Evolutionary conservation across 2,888 invertebrate genomes (phyloP).

Genomic region (Embidobia sp.): DNA sequence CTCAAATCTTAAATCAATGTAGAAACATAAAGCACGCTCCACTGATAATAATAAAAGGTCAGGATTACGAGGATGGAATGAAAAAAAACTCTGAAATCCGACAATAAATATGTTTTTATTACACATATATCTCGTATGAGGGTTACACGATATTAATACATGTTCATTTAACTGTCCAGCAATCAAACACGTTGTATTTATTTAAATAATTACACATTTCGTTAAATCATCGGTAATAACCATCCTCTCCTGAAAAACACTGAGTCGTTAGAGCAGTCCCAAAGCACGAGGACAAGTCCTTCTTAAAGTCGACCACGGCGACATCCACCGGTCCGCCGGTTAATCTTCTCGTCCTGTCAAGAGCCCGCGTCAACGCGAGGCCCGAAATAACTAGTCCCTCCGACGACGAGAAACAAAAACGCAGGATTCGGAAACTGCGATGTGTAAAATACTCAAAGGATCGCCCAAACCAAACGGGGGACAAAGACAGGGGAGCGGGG

Average conservation of each 20-base stretch:
- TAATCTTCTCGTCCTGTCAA: too few relatives aligned
- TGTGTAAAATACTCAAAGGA: conserved; percentile 14
- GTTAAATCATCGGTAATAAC: conserved; percentile 73
- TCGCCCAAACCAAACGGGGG: conserved; percentile 29
- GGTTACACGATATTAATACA: conserved; percentile 82
- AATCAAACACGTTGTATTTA: conserved; percentile 81
- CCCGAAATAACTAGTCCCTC: too few relatives aligned
- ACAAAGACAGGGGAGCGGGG: not conserved
- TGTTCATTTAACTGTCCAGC: conserved; percentile 82
- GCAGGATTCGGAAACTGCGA: conserved; percentile 5
- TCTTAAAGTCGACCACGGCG: not conserved
- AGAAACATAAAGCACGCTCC: too few relatives aligned
- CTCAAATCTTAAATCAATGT: too few relatives aligned
- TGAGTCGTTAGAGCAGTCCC: conserved; percentile 70
- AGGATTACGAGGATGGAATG: too few relatives aligned
- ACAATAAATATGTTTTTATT: conserved; percentile 82
- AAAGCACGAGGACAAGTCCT: conserved; percentile 66
- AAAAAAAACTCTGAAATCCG: conserved; percentile 63
- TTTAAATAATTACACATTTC: conserved; percentile 74
- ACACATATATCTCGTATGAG: conserved; percentile 81
- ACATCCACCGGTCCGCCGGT: too few relatives aligned
- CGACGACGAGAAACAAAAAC: not conserved
- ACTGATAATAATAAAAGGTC: too few relatives aligned
- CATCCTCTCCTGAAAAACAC: conserved; percentile 69
- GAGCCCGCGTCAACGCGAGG: too few relatives aligned